Base-by-base conservation (phyloP, 2,797 vertebrate species). In the Dicrostonyx torquatus region DNA sequence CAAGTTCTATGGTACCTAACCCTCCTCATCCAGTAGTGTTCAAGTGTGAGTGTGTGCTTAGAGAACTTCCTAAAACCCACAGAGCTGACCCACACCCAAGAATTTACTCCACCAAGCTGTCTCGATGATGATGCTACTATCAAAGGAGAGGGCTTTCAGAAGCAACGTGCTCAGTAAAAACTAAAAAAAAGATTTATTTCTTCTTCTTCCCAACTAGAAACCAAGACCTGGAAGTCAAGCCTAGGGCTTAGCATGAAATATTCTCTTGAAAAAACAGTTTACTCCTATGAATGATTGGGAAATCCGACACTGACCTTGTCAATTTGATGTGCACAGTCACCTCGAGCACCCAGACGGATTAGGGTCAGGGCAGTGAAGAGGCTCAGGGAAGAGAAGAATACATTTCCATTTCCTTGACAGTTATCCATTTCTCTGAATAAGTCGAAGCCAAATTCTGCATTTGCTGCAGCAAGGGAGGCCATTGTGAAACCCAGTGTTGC, bases 321-420 rank as follows among this genome's bases (percentile, higher is more conserved):
- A 76, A 98, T 98, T 89, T 98, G 98, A 68, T 95, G 86, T 0
- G 97, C 97, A 43, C 98, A 98, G 53, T 97, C 97, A 5, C 98
- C 98, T 89, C 94, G 97, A 24, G 98, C 96, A 11, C 98, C 98
- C 96, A 98, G 7, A 4, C 97, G 98, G 31, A 98, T 87, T 95
- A 98, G 68, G 2, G 97, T 96, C 93, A 98, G 90, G 6, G 98
- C 95, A 14, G 98, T 85, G 95, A 98, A 83, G 91, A 98, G 93
- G 87, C 97, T 98, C 91, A 98, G n/a, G 8, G 98, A 97, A 50
- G 97, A 98, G 53, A 98, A 97, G 55, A 98, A 92, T n/a, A 98
- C 60, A 0, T 98, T 98, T 53, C 97, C 97, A 0, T 50, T 96
- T 43, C 53, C 94, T 26, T 97, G 97, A 40, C 77, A 89, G 60